A percentile compares a stretch with the other conserved stretches of the same genome.
phyloP scores from a whole-genome alignment of 2,888 invertebrate genomes.

The Apodemia mormo region DNA sequence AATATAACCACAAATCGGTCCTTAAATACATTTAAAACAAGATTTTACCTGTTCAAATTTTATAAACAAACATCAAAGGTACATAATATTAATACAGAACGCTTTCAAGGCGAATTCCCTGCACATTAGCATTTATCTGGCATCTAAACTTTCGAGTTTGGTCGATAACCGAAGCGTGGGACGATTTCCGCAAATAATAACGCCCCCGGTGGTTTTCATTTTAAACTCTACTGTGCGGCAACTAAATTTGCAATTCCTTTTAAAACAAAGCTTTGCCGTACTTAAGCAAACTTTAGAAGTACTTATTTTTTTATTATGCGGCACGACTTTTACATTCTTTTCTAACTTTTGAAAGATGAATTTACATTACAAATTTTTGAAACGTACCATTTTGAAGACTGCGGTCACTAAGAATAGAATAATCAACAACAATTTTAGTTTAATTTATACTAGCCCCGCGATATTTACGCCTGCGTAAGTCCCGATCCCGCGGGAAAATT shows the following conservation, averaged over 20 bases:
- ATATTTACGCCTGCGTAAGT: no score
- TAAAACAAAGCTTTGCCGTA: neutral
- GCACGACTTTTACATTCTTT: neutral
- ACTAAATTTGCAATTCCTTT: neutral
- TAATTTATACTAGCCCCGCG: no score
- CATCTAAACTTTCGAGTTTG: slow-evolving; percentile 9
- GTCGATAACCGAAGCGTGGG: slow-evolving; percentile 17
- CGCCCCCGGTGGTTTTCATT: slow-evolving; percentile 3
- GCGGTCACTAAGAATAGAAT: no score
- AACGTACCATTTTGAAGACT: no score
- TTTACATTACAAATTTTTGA: neutral
- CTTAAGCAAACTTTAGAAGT: neutral
- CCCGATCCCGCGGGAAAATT: no score
- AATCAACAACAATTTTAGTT: no score
- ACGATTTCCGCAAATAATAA: slow-evolving; percentile 16
- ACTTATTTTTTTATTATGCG: neutral
- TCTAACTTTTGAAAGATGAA: neutral
- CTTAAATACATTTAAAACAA: neutral
- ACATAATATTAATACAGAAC: neutral
- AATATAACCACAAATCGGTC: neutral
- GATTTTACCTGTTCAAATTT: neutral
- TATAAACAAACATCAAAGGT: neutral
- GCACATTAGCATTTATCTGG: slow-evolving; percentile 17
- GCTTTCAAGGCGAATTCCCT: neutral
- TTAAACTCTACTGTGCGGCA: neutral